phyloP scores from a whole-genome alignment of 2,113 vertebrate species.

The Equus przewalskii region DNA sequence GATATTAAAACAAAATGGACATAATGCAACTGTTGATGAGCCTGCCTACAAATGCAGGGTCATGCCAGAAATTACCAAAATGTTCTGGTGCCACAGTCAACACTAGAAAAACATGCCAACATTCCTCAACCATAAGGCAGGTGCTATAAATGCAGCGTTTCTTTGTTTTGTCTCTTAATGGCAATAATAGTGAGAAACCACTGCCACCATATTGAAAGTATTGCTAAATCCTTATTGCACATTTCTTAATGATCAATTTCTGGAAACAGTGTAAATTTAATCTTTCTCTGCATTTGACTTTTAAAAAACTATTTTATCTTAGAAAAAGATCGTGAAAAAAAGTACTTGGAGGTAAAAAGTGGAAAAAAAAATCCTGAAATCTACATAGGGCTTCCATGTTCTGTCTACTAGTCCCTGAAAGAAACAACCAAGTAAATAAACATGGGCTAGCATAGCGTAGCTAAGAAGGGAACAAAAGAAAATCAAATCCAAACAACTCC shows the following conservation, averaged over 20 bases:
- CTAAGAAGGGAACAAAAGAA: background rate
- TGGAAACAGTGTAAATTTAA: background rate
- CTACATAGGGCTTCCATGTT: background rate
- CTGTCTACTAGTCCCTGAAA: background rate
- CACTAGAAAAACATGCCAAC: background rate
- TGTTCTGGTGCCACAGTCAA: background rate
- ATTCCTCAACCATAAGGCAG: background rate
- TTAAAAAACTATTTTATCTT: background rate
- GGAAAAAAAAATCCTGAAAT: background rate
- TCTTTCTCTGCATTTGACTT: background rate
- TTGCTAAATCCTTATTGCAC: background rate
- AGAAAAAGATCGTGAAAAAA: constrained; percentile 2
- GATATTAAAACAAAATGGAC: background rate
- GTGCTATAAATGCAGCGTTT: background rate
- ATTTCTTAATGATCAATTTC: constrained; percentile 34
- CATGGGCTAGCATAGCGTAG: background rate
- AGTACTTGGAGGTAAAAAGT: background rate
- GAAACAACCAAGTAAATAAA: background rate
- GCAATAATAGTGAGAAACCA: background rate
- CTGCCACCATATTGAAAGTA: background rate
- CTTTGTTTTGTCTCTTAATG: background rate
- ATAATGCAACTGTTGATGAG: background rate
- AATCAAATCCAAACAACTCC: background rate
- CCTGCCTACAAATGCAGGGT: background rate
- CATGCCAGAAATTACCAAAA: background rate